Evolutionary conservation across 2,797 vertebrate species (phyloP), one percentile per base, ranked within the genome.

Genomic region (Gallinago stenura): DNA sequence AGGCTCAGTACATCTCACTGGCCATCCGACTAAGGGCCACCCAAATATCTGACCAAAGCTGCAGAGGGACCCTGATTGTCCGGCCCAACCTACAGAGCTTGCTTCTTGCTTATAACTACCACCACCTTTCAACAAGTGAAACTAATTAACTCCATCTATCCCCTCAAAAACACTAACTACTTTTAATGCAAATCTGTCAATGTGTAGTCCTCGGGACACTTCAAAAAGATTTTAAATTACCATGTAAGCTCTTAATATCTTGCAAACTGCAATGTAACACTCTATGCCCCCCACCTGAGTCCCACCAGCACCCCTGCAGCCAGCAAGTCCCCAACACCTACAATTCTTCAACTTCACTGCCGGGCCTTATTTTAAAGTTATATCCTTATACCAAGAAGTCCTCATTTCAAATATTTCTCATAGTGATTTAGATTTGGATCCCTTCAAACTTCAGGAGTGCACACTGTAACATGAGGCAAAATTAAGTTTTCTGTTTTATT

Each of bases 121-220:
- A n/a, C 7, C 61, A 77, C 37, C 56, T 5, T 31, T 17, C 64
- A 77, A 37, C 15, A 19, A 17, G 14, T 7, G 6, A 15, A 78
- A 18, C 13, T 26, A 7, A 28, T 0, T 1, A 30, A 75, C 13
- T 57, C 41, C 28, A 18, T 10, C 31, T 70, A 43, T 15, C 28
- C 17, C 24, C 45, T 61, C 10, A 16, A 35, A 77, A 65, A 3
- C 48, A 50, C 15, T 24, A 26, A 17, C 30, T 69, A 35, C 61
- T 54, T 45, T 66, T 11, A 53, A 53, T 3, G 56, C 51, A 12
- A 43, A 9, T 3, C 24, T 54, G 46, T 7, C 71, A 6, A 5
- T 2, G 15, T 4, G 70, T 1, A 46, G 45, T 68, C 25, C 65
- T 26, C 2, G 0, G 39, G 65, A 64, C 7, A 16, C 30, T 10